phyloP scores from a whole-genome alignment of 1,140 invertebrate species.

The Radopholus similis region DNA sequence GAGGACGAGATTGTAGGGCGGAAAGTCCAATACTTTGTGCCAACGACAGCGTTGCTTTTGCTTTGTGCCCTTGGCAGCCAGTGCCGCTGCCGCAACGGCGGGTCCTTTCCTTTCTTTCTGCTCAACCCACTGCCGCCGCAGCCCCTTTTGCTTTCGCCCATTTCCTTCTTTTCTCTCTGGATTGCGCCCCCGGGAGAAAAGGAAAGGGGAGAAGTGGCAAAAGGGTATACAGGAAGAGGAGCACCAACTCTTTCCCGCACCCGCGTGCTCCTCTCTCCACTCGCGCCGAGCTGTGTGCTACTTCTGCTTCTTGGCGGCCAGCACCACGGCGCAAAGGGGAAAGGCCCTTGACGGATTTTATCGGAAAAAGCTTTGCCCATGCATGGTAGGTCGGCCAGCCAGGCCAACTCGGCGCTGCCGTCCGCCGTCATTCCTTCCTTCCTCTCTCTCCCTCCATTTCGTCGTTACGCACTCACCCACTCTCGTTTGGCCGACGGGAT shows the following conservation, averaged over 20 bases:
- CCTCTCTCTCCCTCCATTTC: not conserved
- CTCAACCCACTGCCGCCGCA: too few relatives aligned
- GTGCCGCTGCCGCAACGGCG: too few relatives aligned
- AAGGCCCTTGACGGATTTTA: conserved; percentile 2
- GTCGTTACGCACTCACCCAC: not conserved
- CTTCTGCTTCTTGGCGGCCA: not conserved
- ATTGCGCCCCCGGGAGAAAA: not conserved
- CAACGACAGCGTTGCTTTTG: too few relatives aligned
- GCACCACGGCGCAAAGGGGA: too few relatives aligned
- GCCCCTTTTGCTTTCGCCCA: too few relatives aligned
- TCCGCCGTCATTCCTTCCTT: not conserved
- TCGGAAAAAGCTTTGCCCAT: too few relatives aligned
- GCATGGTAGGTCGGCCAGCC: too few relatives aligned
- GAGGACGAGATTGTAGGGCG: not conserved
- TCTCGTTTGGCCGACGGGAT: not conserved
- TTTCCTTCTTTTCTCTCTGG: not conserved
- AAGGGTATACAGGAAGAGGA: not conserved
- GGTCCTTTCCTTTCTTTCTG: too few relatives aligned
- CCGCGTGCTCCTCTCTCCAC: not conserved
- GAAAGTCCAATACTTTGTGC: not conserved
- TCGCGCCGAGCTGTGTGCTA: too few relatives aligned
- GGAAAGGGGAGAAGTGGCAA: not conserved
- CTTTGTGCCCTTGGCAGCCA: not conserved
- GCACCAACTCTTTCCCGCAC: not conserved
- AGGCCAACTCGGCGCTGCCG: too few relatives aligned